Percentiles rank a stretch among this genome's conserved stretches.
Conservation (phyloP, 2,888 invertebrate species). For the Augiades crinisus region DNA sequence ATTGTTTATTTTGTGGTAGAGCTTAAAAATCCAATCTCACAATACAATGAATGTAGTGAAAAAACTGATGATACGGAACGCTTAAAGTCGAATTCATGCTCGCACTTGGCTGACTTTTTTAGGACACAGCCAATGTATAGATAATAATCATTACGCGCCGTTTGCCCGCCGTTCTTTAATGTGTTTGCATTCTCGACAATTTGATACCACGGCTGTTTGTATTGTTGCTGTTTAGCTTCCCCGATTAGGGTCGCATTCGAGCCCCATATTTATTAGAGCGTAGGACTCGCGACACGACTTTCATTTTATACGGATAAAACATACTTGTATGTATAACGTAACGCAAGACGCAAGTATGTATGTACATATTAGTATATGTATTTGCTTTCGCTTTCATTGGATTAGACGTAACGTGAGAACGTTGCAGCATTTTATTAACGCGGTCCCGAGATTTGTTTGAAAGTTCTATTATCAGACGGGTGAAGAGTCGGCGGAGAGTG, state of each 20-base stretch:
- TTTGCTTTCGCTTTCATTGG: constrained; percentile 52
- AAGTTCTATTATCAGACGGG: constrained; percentile 1
- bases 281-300: constrained; percentile 71
- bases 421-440: constrained; percentile 12
- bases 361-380: constrained; percentile 37
- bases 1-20: no score
- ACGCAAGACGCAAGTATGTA: constrained; percentile 41
- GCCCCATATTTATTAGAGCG: constrained; percentile 77
- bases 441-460: constrained; percentile 4
- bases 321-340: constrained; percentile 47
- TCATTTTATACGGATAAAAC: constrained; percentile 69
- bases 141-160: constrained; percentile 73
- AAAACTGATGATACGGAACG: no score
- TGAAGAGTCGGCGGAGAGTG: neutral
- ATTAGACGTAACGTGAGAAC: constrained; percentile 37
- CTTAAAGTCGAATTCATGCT: no score
- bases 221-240: constrained; percentile 77
- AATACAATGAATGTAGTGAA: no score
- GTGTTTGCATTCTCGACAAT: constrained; percentile 76
- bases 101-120: no score
- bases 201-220: constrained; percentile 76
- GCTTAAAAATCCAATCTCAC: no score
- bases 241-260: constrained; percentile 76
- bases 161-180: constrained; percentile 72
- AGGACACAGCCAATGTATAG: constrained; percentile 56